Evolutionary conservation across 2,113 vertebrate species (phyloP), one percentile per base, ranked within the genome.

Genomic region (Dromaius novaehollandiae): DNA sequence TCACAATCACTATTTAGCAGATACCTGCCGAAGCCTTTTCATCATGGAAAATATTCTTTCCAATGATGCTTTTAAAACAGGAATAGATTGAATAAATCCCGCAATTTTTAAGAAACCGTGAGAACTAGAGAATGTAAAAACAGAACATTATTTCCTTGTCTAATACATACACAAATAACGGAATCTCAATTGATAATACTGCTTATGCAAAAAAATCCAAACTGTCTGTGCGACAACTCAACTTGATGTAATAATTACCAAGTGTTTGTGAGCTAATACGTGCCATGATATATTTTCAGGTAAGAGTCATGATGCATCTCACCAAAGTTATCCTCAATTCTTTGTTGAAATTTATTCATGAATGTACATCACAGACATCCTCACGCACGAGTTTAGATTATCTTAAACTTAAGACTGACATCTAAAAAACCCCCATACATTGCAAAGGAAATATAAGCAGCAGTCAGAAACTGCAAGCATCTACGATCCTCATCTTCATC

Each of bases 251-350:
- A 51, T 13, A 34, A 46, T 46, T 9, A 7, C 42, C 13, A 84
- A 64, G 13, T 32, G 11, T 46, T 82, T 66, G 28, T 71, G 28
- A 76, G 42, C 38, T 71, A 66, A 76, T 20, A 63, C 2, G n/a
- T 0, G 63, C 28, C 0, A 0, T 32, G 16, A 74, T 19, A 6
- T 15, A 66, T 63, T 82, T 85, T 66, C 46, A 48, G 58, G 36
- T 8, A 82, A 89, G 55, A 87, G 53, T 25, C 13, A 28, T 16
- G 38, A 28, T 16, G 38, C n/a, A 53, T 22, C 22, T 79, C 56
- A 22, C 65, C 65, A 73, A 12, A 60, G 63, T 48, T 44, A 25
- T 34, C 38, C 80, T 64, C 30, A 68, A 13, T 82, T 90, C 40
- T 82, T 79, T 55, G 16, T 3, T 85, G 46, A 26, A 88, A 30